Evolutionary conservation across 2,113 vertebrate species (phyloP), one percentile per base, ranked within the genome.

Genomic region (Probosciger aterrimus): DNA sequence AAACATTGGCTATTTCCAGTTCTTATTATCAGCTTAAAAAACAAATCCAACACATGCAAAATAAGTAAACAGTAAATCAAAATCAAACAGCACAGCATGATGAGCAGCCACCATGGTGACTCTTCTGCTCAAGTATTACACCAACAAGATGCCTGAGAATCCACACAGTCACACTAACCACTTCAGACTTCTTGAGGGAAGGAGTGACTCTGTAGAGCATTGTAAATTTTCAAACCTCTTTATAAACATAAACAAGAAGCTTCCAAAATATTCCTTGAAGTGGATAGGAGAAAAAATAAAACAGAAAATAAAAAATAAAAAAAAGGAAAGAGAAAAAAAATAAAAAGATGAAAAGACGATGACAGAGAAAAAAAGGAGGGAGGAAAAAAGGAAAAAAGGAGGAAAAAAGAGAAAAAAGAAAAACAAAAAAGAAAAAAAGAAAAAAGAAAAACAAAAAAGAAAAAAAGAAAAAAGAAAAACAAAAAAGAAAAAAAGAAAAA

Each of bases 41-140:
- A 30, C 57, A 77, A 85, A 68, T 35, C 46, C 22, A 79, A 92
- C 52, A 52, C 19, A 30, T 78, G 70, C 65, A 88, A 77, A 84
- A 46, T 76, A 35, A 94, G 75, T 31, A 37, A 77, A n/a, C 19
- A 53, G 62, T 33, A 67, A 84, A 71, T 67, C 62, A 87, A 92
- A 55, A 35, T 35, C 57, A 59, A 35, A 59, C 37, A 90, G 88
- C 68, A 47, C 10, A 85, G 64, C 41, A 4, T 2, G 44, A 64
- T n/a, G 65, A 76, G 79, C 85, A 3, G 47, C 35, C 80, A 94
- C 93, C 96, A 91, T 55, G 5, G 68, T 69, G 89, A 96, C 93
- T 77, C 64, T 76, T 16, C 31, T 47, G 67, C 62, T 86, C 63
- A 28, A 73, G 41, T 3, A 19, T 8, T 35, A 18, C 25, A 39